These are phyloP conservation scores for Coregonus sp. DNA, from an alignment of 2,797 vertebrate species.

Conservation along the genomic window DNA sequence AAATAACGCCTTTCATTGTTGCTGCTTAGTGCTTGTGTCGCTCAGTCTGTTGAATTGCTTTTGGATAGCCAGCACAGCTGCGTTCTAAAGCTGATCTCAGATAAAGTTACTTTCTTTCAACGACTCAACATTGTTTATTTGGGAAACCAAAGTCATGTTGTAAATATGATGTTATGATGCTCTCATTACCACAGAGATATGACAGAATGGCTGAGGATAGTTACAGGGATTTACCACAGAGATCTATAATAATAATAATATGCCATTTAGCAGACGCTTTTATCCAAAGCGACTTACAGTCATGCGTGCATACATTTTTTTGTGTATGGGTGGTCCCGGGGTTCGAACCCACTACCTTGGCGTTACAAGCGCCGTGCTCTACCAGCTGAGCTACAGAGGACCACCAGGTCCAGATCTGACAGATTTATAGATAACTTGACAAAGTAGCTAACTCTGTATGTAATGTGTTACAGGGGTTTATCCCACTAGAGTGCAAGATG, in stretches of 20 bases:
- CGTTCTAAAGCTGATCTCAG: constrained; percentile 47
- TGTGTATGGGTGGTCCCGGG: too few species aligned
- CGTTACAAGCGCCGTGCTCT: too few species aligned
- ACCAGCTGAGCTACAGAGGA: too few species aligned
- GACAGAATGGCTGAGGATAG: background rate
- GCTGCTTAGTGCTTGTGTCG: constrained; percentile 38
- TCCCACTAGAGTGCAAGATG: constrained; percentile 4
- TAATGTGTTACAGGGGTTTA: background rate
- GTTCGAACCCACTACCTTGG: too few species aligned
- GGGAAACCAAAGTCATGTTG: constrained; percentile 13
- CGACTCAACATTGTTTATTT: constrained; percentile 39
- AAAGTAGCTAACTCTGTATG: too few species aligned
- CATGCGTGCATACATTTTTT: too few species aligned
- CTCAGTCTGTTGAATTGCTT: constrained; percentile 44
- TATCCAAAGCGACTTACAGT: too few species aligned
- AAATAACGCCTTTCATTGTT: constrained; percentile 24
- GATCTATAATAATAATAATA: too few species aligned
- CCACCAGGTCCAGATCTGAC: too few species aligned
- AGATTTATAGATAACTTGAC: constrained; percentile 4
- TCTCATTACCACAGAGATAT: constrained; percentile 50
- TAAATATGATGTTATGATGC: constrained; percentile 25
- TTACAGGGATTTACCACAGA: too few species aligned
- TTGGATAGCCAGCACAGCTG: constrained; percentile 31
- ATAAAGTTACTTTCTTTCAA: constrained; percentile 28
- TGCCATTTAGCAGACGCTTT: too few species aligned